phyloP scores from a whole-genome alignment of 2,888 invertebrate genomes.

The Mamestra brassicae region DNA sequence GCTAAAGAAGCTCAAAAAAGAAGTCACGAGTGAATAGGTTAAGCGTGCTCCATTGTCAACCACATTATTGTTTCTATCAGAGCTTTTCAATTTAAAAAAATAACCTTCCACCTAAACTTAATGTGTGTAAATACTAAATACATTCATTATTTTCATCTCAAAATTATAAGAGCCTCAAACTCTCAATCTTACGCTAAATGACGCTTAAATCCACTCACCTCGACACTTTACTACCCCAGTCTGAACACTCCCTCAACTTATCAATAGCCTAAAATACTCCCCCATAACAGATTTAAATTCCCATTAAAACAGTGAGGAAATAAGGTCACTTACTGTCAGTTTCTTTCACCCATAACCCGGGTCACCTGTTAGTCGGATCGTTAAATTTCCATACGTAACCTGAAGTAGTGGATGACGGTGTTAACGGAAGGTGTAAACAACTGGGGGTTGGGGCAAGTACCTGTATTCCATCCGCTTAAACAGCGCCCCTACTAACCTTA shows the following conservation, averaged over 20 bases:
- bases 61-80: too few species aligned
- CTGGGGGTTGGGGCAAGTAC: conserved; percentile 4
- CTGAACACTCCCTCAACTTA: background rate
- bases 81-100: too few species aligned
- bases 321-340: conserved; percentile 28
- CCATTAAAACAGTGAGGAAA: conserved; percentile 32
- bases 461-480: background rate
- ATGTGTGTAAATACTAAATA: too few species aligned
- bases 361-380: conserved; percentile 62
- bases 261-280: conserved; percentile 14
- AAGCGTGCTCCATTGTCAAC: too few species aligned
- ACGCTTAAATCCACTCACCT: background rate
- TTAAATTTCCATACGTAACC: conserved; percentile 72
- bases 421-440: conserved; percentile 70
- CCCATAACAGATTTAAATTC: conserved; percentile 24
- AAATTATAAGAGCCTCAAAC: too few species aligned
- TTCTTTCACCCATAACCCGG: conserved; percentile 39
- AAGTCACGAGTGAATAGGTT: too few species aligned
- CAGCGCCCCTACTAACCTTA: background rate
- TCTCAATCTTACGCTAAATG: background rate
- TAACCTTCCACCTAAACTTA: too few species aligned
- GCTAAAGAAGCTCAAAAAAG: too few species aligned
- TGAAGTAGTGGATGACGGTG: conserved; percentile 38
- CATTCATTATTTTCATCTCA: too few species aligned
- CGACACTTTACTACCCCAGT: background rate